Percentiles rank a stretch among this genome's conserved stretches.
Evolutionary conservation across 2,888 invertebrate species (phyloP).

Genomic region (Troides aeacus): DNA sequence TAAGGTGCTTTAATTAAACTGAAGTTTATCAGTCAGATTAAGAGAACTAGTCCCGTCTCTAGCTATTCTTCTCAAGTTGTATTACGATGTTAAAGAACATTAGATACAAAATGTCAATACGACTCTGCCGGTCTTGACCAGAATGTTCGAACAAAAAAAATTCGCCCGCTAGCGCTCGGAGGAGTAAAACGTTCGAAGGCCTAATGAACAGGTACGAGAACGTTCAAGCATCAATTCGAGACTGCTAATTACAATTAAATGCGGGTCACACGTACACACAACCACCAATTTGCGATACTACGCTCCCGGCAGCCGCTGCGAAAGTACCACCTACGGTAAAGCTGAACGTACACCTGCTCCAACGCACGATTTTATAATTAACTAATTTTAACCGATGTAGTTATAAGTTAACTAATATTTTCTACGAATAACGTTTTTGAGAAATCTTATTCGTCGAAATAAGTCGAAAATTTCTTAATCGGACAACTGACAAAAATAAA

Average conservation of each 20-base stretch:
- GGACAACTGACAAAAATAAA: too few relatives aligned
- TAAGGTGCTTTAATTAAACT: too few relatives aligned
- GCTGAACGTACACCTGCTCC: constrained; percentile 43
- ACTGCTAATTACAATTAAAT: constrained; percentile 36
- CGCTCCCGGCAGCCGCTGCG: constrained; percentile 21
- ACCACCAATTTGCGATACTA: constrained; percentile 54
- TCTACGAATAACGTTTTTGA: too few relatives aligned
- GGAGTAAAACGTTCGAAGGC: constrained; percentile 18
- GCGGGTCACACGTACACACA: constrained; percentile 38
- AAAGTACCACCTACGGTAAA: constrained; percentile 20
- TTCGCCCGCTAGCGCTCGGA: constrained; percentile 8
- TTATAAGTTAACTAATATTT: too few relatives aligned
- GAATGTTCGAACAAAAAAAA: constrained; percentile 10
- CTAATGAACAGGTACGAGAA: constrained; percentile 7
- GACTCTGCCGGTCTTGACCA: constrained; percentile 8
- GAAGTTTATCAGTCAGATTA: too few relatives aligned
- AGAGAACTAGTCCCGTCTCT: too few relatives aligned
- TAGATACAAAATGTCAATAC: constrained; percentile 22
- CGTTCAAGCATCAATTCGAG: constrained; percentile 20
- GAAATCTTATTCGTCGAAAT: too few relatives aligned
- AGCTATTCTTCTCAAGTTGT: not conserved
- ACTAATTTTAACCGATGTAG: too few relatives aligned
- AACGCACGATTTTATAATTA: constrained; percentile 40
- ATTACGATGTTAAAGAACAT: constrained; percentile 16
- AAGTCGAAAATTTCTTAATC: too few relatives aligned